Percentiles rank a stretch among this genome's conserved stretches.
phyloP scores from a whole-genome alignment of 2,797 vertebrate species.

The Gila robusta region DNA sequence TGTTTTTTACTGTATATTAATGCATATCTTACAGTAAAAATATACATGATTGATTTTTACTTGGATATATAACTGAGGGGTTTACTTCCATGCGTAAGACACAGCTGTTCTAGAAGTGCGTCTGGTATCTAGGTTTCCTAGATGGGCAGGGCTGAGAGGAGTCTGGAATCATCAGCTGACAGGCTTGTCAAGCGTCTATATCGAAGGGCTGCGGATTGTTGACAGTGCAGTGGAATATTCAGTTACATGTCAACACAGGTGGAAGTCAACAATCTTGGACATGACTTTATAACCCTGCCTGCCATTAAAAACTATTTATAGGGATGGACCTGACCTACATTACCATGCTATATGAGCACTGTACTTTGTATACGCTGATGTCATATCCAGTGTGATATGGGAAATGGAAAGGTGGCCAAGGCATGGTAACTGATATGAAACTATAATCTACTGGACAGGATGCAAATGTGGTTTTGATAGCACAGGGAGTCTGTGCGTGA shows the following conservation, averaged over 20 bases:
- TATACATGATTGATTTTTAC: neutral
- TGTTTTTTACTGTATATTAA: neutral
- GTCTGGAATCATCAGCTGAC: slow-evolving; percentile 26
- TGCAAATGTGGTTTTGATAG: neutral
- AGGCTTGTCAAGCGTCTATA: neutral
- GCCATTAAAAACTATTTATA: slow-evolving; percentile 20
- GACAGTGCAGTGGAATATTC: slow-evolving; percentile 34
- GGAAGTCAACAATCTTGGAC: slow-evolving; percentile 49
- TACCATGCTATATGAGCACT: neutral
- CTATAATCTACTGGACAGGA: neutral
- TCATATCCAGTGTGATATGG: neutral
- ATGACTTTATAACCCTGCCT: slow-evolving; percentile 15
- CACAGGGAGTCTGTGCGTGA: neutral
- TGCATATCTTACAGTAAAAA: neutral
- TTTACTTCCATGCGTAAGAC: neutral
- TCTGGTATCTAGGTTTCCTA: slow-evolving; percentile 49
- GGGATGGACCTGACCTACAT: slow-evolving; percentile 1
- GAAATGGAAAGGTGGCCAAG: neutral
- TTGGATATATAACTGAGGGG: neutral
- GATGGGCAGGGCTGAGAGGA: slow-evolving; percentile 40
- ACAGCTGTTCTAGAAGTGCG: slow-evolving; percentile 63
- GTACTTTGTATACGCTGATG: too few relatives aligned
- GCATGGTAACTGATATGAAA: neutral
- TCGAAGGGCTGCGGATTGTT: slow-evolving; percentile 46
- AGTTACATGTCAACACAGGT: slow-evolving; percentile 62